phyloP scores from a whole-genome alignment of 2,888 invertebrate genomes.

The Pyrocoelia pectoralis region DNA sequence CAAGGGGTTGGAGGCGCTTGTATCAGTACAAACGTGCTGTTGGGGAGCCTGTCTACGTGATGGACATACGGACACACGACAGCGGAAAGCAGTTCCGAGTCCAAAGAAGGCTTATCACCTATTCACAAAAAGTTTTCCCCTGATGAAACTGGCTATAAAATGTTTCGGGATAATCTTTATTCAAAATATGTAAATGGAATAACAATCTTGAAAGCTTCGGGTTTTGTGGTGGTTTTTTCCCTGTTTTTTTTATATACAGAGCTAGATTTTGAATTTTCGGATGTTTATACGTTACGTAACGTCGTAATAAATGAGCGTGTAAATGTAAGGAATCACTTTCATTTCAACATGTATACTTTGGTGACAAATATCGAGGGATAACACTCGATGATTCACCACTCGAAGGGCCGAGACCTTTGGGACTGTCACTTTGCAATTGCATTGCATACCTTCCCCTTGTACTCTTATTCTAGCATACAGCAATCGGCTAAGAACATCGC shows the following conservation, averaged over 20 bases:
- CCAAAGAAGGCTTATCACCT: constrained; percentile 50
- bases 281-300: background rate
- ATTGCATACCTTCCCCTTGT: constrained; percentile 35
- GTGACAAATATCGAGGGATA: constrained; percentile 37
- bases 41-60: constrained; percentile 52
- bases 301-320: background rate
- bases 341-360: constrained; percentile 30
- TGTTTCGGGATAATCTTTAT: constrained; percentile 25
- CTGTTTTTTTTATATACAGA: background rate
- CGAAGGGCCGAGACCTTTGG: constrained; percentile 40
- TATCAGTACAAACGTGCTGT: constrained; percentile 50
- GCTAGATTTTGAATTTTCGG: background rate
- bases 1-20: constrained; percentile 50
- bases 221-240: background rate
- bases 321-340: constrained; percentile 28
- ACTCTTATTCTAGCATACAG: constrained; percentile 19
- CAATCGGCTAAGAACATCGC: constrained; percentile 32
- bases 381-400: constrained; percentile 39
- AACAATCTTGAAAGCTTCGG: constrained; percentile 12
- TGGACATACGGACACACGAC: constrained; percentile 56
- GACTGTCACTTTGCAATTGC: constrained; percentile 38
- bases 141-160: constrained; percentile 47
- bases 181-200: constrained; percentile 25
- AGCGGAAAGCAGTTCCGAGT: constrained; percentile 49
- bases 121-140: constrained; percentile 45